These are phyloP conservation scores for Leptobrachium leishanense DNA, from an alignment of 2,113 vertebrate species.

Conservation along the genomic window DNA sequence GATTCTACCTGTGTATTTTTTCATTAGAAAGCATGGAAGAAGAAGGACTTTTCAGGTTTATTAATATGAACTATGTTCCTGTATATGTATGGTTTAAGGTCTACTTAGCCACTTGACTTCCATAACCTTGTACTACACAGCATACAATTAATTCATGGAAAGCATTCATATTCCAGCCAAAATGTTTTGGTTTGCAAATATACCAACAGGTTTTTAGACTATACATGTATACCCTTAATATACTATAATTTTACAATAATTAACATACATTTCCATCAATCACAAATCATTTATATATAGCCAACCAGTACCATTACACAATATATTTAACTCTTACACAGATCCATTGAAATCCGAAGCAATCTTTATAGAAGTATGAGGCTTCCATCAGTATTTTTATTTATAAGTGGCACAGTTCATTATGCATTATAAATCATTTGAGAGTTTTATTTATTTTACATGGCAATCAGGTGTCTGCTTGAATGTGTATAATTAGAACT, in stretches of 20 bases:
- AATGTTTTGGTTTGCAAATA: conserved; percentile 13
- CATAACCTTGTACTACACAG: not conserved
- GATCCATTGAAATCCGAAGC: too few species aligned
- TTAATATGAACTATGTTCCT: too few species aligned
- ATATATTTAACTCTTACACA: too few species aligned
- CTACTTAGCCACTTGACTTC: not conserved
- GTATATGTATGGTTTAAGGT: not conserved
- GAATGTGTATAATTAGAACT: not conserved
- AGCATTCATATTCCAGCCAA: conserved; percentile 12
- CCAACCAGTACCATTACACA: too few species aligned
- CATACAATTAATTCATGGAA: conserved; percentile 10
- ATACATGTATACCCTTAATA: conserved; percentile 14
- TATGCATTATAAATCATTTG: not conserved
- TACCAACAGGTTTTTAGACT: not conserved
- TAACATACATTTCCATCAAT: conserved; percentile 1
- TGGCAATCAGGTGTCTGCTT: not conserved
- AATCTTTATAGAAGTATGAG: too few species aligned
- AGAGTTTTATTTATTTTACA: not conserved
- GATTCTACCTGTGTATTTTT: too few species aligned
- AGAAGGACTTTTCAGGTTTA: too few species aligned
- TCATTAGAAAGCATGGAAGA: too few species aligned
- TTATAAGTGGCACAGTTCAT: not conserved
- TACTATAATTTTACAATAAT: conserved; percentile 19
- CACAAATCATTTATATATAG: not conserved
- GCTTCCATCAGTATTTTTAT: too few species aligned